Conservation (phyloP, 1,140 invertebrate genomes). For the Centruroides sculpturatus region DNA sequence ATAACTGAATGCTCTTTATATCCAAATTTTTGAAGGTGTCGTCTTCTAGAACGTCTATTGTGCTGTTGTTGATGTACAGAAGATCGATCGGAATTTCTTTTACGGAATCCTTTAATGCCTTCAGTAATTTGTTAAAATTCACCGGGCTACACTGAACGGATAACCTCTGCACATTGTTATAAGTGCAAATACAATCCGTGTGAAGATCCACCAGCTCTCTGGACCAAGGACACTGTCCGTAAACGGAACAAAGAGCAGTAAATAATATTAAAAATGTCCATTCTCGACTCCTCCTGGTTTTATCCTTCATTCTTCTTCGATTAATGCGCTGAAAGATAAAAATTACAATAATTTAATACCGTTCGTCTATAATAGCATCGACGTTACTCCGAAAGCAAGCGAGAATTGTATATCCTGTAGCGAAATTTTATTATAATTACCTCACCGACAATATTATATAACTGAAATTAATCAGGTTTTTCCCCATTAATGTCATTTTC, state of each 20-base stretch:
- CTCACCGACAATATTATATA: too few species aligned
- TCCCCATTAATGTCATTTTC: too few species aligned
- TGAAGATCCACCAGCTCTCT: slow-evolving; percentile 48
- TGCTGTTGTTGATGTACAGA: slow-evolving; percentile 76
- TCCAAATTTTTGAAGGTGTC: slow-evolving; percentile 54
- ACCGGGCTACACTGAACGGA: slow-evolving; percentile 82
- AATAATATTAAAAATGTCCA: too few species aligned
- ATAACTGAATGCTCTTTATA: slow-evolving; percentile 63
- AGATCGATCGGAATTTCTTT: slow-evolving; percentile 52
- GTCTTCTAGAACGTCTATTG: slow-evolving; percentile 44
- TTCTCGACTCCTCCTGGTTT: too few species aligned
- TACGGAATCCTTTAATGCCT: slow-evolving; percentile 45
- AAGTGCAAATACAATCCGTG: slow-evolving; percentile 73
- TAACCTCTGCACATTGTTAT: slow-evolving; percentile 60
- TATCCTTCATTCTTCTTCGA: too few species aligned
- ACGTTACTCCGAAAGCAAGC: too few species aligned
- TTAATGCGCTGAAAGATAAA: too few species aligned
- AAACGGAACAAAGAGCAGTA: not conserved
- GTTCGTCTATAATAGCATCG: too few species aligned
- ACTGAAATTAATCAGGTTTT: too few species aligned
- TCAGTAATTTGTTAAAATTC: slow-evolving; percentile 53
- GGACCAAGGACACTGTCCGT: slow-evolving; percentile 66
- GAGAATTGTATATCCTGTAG: too few species aligned
- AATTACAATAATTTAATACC: too few species aligned
- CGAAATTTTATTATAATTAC: too few species aligned